Percentiles rank a stretch among this genome's conserved stretches.
Evolutionary conservation across 2,113 vertebrate genomes (phyloP).

Genomic region (Pelvicachromis taeniatus): DNA sequence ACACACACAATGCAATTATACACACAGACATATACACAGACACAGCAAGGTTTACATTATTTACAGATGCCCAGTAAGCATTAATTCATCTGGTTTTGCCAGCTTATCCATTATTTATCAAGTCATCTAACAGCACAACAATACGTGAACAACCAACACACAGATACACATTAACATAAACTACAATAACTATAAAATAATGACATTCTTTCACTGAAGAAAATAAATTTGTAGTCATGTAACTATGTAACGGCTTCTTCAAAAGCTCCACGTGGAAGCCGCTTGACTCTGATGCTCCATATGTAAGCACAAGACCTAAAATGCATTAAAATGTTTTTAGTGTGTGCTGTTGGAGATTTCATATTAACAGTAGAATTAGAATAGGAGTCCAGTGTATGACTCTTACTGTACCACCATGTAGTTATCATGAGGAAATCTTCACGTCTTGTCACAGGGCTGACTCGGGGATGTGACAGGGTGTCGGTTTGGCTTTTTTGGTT

Average conservation of each 20-base stretch:
- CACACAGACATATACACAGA: background rate
- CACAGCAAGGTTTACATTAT: constrained; percentile 39
- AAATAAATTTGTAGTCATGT: background rate
- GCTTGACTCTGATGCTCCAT: background rate
- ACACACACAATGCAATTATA: background rate
- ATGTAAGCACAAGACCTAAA: background rate
- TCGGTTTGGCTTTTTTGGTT: constrained; percentile 38
- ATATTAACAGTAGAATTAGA: constrained; percentile 32
- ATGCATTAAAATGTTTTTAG: background rate
- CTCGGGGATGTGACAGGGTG: constrained; percentile 38
- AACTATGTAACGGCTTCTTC: background rate
- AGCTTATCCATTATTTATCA: constrained; percentile 31
- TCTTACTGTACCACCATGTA: background rate
- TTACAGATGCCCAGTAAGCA: constrained; percentile 40
- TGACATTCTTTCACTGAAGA: background rate
- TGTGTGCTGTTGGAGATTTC: background rate
- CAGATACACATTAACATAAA: background rate
- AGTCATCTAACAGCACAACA: background rate
- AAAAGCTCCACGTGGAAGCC: background rate
- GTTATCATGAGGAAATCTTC: constrained; percentile 1
- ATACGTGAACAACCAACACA: background rate
- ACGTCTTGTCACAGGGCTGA: constrained; percentile 30
- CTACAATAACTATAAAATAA: background rate
- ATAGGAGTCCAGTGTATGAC: background rate
- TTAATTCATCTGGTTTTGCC: constrained; percentile 4